phyloP scores from a whole-genome alignment of 2,888 invertebrate species.

The Nomada fabriciana region DNA sequence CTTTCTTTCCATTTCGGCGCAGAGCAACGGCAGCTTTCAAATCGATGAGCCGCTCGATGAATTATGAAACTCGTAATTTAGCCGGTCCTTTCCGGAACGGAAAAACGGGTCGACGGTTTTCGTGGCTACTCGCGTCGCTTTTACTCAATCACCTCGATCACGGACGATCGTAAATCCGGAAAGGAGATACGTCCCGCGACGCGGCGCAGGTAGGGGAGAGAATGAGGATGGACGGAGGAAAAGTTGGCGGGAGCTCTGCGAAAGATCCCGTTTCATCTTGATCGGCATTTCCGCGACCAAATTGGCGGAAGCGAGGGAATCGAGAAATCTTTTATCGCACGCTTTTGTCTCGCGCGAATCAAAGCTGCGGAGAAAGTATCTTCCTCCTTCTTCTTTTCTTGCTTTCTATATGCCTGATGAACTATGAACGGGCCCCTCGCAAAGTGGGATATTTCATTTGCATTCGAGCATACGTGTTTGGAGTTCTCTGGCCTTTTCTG shows the following conservation, averaged over 20 bases:
- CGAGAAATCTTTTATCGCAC: not conserved
- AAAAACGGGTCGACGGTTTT: constrained; percentile 38
- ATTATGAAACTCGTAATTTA: constrained; percentile 64
- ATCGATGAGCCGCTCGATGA: constrained; percentile 53
- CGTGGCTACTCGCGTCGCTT: constrained; percentile 9
- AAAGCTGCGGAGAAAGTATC: too few species aligned
- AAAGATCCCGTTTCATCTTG: not conserved
- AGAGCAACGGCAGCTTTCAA: constrained; percentile 27
- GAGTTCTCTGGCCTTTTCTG: too few species aligned
- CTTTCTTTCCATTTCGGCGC: not conserved
- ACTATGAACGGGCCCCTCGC: too few species aligned
- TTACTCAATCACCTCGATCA: constrained; percentile 42
- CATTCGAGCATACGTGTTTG: too few species aligned
- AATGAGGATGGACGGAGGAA: not conserved
- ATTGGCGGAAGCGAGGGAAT: constrained; percentile 19
- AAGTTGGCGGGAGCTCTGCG: not conserved
- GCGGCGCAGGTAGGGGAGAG: not conserved
- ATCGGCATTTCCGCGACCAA: not conserved
- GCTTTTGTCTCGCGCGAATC: not conserved
- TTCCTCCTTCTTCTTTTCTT: too few species aligned
- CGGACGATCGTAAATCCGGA: constrained; percentile 37
- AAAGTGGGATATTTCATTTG: too few species aligned
- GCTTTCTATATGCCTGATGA: too few species aligned
- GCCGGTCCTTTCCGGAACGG: constrained; percentile 23
- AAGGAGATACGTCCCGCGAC: constrained; percentile 12